Base-by-base conservation (phyloP, 2,888 invertebrate species). In the Ophioninae sp. region DNA sequence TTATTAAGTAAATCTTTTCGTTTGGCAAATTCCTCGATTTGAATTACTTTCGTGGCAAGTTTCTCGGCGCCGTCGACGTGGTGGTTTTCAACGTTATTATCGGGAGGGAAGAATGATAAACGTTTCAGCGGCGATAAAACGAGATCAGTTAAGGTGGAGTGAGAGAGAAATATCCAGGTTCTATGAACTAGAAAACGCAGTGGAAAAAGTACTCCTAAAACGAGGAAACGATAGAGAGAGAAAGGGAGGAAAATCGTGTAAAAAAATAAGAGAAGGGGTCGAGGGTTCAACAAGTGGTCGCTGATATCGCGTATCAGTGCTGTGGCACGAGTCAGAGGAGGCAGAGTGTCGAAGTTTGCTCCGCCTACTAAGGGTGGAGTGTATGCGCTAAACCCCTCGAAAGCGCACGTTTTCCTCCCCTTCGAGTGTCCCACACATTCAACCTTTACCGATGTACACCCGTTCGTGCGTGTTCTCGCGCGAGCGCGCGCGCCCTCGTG, bases 301-400 rank as follows among this genome's bases (percentile, higher is more conserved):
- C 87, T 90, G 91, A 91, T 92, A 90, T 88, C 90, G 91, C 90
- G 91, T 91, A 91, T 91, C 91, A 91, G 88, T 91, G 87, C 77
- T 74, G 62, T 79, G 61, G 70, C 82, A 77, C 79, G 86, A 82
- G 86, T 88, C 88, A 88, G 90, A 89, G 78, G 68, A 68, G 89
- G 87, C 76, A 88, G 87, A 87, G 87, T 87, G 89, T 90, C 89
- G 89, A 90, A 90, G 90, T 89, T 87, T 89, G 89, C 91, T 91
- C 92, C 92, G 92, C 92, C 92, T 89, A 89, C 87, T 86, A 87
- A 87, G 90, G 91, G 91, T 90, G 91, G 92, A 90, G 91, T 91
- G 88, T 84, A 87, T 86, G 87, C 88, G 79, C 87, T 81, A 85
- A 88, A 81, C 88, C 87, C 89, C 89, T 88, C 86, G 85, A 75